phyloP scores from a whole-genome alignment of 2,113 vertebrate genomes.

The Tragulus kanchil region DNA sequence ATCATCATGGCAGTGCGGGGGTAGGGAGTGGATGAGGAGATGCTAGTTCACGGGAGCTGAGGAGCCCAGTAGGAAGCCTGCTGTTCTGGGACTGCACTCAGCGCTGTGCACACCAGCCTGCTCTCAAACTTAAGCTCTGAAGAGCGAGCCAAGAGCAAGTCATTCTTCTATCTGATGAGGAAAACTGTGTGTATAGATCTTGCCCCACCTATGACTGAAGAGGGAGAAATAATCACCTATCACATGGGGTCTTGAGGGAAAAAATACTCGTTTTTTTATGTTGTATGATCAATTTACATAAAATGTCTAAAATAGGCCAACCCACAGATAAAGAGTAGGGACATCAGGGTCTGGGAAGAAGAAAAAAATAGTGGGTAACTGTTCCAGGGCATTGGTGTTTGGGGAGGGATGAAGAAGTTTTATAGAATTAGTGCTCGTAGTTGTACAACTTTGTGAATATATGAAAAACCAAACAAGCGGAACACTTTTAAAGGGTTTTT shows the following conservation, averaged over 20 bases:
- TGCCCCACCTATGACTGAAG: background rate
- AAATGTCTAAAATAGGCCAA: background rate
- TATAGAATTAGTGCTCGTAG: background rate
- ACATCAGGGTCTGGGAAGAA: background rate
- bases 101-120: fast-evolving
- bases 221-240: background rate
- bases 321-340: background rate
- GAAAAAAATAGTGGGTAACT: background rate
- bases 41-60: background rate
- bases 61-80: background rate
- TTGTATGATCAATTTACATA: background rate
- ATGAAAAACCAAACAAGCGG: background rate
- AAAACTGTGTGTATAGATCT: background rate
- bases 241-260: background rate
- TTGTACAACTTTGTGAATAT: background rate
- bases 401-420: background rate
- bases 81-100: background rate
- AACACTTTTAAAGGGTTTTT: background rate
- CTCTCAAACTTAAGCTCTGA: background rate
- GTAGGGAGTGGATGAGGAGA: background rate
- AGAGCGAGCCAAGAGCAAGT: background rate
- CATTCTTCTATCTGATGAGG: background rate
- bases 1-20: fast-evolving
- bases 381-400: background rate
- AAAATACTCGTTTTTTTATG: background rate